Conservation (phyloP, 2,797 vertebrate genomes). For the Notolepis coatsorum region DNA sequence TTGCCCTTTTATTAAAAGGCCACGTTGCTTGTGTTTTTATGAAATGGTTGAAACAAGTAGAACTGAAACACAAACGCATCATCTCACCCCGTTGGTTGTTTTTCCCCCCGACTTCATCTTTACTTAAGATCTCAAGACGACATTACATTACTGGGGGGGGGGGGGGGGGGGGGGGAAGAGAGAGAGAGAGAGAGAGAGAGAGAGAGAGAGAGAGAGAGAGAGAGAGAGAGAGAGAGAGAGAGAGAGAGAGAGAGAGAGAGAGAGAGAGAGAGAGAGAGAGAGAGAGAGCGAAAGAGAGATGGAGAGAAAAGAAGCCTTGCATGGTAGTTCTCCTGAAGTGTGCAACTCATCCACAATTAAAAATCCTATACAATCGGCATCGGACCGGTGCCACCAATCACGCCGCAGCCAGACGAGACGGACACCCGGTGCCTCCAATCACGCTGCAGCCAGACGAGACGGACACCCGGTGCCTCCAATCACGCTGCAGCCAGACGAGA, state of each 20-base stretch:
- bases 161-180: conserved; percentile 24
- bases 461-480: conserved; percentile 46
- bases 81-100: too few relatives aligned
- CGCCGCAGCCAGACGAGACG: too few relatives aligned
- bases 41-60: too few relatives aligned
- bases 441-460: conserved; percentile 38
- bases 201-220: not conserved
- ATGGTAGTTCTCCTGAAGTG: conserved; percentile 11
- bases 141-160: too few relatives aligned
- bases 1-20: too few relatives aligned
- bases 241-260: conserved; percentile 8
- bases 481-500: conserved; percentile 36
- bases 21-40: too few relatives aligned
- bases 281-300: conserved; percentile 1
- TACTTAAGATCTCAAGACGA: too few relatives aligned
- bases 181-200: conserved; percentile 10
- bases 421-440: conserved; percentile 40
- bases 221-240: conserved; percentile 21
- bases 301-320: not conserved
- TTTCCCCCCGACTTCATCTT: too few relatives aligned
- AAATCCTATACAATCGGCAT: conserved; percentile 9
- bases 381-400: too few relatives aligned
- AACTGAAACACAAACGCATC: too few relatives aligned
- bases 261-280: not conserved
- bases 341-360: not conserved